Evolutionary conservation across 2,113 vertebrate species (phyloP).

Genomic region (Furnarius figulus): DNA sequence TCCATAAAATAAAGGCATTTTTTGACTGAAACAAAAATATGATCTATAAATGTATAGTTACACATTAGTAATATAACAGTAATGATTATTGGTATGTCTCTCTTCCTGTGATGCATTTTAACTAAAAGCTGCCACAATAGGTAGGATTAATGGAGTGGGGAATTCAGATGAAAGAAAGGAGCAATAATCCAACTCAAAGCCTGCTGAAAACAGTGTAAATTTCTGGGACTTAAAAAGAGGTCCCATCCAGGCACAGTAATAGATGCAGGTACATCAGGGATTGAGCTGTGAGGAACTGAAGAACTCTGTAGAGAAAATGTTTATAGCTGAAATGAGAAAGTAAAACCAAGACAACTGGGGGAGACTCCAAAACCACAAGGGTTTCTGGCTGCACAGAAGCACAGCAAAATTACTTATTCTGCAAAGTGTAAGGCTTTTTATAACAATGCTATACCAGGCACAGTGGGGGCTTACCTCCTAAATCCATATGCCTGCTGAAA

Average conservation of each 20-base stretch:
- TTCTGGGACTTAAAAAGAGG: neutral
- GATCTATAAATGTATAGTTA: neutral
- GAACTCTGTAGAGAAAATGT: neutral
- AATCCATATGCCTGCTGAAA: neutral
- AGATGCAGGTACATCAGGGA: rapidly evolving
- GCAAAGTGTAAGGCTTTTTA: neutral
- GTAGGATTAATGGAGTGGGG: neutral
- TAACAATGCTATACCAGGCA: neutral
- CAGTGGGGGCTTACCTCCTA: neutral
- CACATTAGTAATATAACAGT: neutral
- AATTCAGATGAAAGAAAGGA: neutral
- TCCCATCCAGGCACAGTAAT: neutral
- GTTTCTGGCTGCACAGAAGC: neutral
- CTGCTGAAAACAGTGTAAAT: neutral
- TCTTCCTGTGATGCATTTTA: neutral
- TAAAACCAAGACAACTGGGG: neutral
- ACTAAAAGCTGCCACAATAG: neutral
- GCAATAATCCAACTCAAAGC: neutral
- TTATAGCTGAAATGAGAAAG: neutral
- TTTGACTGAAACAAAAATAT: neutral
- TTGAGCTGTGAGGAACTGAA: neutral
- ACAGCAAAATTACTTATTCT: neutral
- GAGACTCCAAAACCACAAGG: neutral
- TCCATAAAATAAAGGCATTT: neutral
- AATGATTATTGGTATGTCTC: neutral